Conservation (phyloP, 2,888 invertebrate genomes). For the Meteorus colon region DNA sequence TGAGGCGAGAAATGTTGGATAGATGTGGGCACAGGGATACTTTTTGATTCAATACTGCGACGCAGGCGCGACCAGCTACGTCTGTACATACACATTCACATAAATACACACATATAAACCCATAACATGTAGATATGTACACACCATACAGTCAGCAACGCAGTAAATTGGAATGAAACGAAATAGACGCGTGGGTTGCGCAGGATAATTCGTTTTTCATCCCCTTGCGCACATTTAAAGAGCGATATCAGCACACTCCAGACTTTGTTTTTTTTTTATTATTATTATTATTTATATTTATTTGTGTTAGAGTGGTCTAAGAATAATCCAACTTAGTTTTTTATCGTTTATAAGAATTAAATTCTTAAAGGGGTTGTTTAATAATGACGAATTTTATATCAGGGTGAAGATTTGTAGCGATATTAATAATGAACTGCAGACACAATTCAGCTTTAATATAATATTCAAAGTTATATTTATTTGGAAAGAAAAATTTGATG, state of each 20-base stretch:
- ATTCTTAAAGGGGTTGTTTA: too few species aligned
- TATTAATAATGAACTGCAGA: too few species aligned
- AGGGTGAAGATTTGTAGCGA: too few species aligned
- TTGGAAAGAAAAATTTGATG: too few species aligned
- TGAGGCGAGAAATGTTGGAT: slow-evolving; percentile 25
- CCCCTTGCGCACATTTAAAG: slow-evolving; percentile 26
- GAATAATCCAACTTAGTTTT: too few species aligned
- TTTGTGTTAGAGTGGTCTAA: neutral
- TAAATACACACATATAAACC: neutral
- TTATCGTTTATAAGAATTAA: too few species aligned
- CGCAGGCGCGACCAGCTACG: slow-evolving; percentile 58
- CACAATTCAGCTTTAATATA: too few species aligned
- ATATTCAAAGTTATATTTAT: too few species aligned
- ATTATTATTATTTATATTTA: neutral
- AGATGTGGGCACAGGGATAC: slow-evolving; percentile 41
- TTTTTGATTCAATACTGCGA: slow-evolving; percentile 61
- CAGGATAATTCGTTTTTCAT: slow-evolving; percentile 32
- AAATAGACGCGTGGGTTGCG: slow-evolving; percentile 21
- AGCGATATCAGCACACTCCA: slow-evolving; percentile 5
- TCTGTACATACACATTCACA: slow-evolving; percentile 25
- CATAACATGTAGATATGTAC: neutral
- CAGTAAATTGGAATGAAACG: slow-evolving; percentile 33
- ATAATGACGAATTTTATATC: too few species aligned
- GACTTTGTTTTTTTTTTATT: neutral
- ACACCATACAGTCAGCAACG: slow-evolving; percentile 24